Evolutionary conservation across 1,140 invertebrate genomes (phyloP).

Genomic region (Bilobella aurantiaca): DNA sequence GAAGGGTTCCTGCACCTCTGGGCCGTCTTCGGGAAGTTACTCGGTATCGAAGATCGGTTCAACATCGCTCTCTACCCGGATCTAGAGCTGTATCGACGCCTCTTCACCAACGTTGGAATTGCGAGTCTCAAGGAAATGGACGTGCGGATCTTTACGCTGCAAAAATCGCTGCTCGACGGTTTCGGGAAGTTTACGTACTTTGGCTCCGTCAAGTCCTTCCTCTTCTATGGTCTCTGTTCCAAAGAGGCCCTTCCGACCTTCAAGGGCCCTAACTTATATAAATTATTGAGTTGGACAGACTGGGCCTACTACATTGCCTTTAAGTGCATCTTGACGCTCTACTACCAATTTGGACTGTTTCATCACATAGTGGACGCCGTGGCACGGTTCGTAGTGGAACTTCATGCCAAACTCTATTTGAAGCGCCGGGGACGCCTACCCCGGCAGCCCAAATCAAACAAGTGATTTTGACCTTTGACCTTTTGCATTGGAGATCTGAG

Average conservation of each 20-base stretch:
- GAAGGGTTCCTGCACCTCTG: constrained; percentile 27
- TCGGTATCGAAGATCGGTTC: constrained; percentile 30
- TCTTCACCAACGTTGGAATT: constrained; percentile 19
- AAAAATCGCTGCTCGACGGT: constrained; percentile 8
- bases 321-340: not conserved
- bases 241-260: constrained; percentile 9
- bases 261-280: not conserved
- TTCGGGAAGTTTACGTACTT: not conserved
- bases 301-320: not conserved
- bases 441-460: too few species aligned
- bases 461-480: too few species aligned
- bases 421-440: not conserved
- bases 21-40: constrained; percentile 20
- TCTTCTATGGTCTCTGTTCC: constrained; percentile 1
- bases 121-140: constrained; percentile 24
- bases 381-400: not conserved
- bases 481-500: too few species aligned
- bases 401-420: not conserved
- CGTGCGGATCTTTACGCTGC: constrained; percentile 12
- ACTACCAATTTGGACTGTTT: not conserved
- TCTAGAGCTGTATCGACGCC: constrained; percentile 11
- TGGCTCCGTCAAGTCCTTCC: constrained; percentile 4
- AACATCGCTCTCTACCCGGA: constrained; percentile 24
- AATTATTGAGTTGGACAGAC: constrained; percentile 7
- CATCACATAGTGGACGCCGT: not conserved